Evolutionary conservation across 2,888 invertebrate species (phyloP).

Genomic region (Laothoe populi): DNA sequence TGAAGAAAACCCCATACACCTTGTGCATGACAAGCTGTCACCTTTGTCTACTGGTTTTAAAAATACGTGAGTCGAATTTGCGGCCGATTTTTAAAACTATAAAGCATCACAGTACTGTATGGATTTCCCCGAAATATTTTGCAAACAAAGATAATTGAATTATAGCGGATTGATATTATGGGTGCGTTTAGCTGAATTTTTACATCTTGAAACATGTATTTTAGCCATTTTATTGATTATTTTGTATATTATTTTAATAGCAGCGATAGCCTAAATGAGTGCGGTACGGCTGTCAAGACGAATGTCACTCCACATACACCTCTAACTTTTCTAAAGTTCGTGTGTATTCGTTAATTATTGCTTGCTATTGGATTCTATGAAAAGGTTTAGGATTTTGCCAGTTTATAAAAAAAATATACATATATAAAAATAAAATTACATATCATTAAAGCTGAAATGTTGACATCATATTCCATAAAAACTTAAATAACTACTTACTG

Average conservation of each 20-base stretch:
- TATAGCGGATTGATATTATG: slow-evolving; percentile 12
- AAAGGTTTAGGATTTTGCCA: no score
- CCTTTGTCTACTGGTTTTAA: slow-evolving; percentile 29
- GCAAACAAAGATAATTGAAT: slow-evolving; percentile 18
- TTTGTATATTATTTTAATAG: not conserved
- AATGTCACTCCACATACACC: no score
- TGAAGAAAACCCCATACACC: slow-evolving; percentile 33
- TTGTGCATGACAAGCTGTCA: slow-evolving; percentile 30
- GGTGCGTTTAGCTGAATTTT: not conserved
- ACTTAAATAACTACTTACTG: no score
- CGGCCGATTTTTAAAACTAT: slow-evolving; percentile 1
- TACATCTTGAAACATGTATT: not conserved
- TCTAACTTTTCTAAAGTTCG: no score
- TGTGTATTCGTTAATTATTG: no score
- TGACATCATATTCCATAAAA: no score
- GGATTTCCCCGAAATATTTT: slow-evolving; percentile 23
- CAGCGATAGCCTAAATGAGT: no score
- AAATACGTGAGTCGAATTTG: slow-evolving; percentile 33
- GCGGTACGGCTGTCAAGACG: no score
- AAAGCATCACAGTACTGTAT: not conserved
- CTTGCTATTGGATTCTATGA: no score
- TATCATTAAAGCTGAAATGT: no score
- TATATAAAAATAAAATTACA: no score
- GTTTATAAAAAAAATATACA: no score
- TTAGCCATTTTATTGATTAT: not conserved